Evolutionary conservation across 2,113 vertebrate species (phyloP).

Genomic region (Hypocryptadius cinnamomeus): DNA sequence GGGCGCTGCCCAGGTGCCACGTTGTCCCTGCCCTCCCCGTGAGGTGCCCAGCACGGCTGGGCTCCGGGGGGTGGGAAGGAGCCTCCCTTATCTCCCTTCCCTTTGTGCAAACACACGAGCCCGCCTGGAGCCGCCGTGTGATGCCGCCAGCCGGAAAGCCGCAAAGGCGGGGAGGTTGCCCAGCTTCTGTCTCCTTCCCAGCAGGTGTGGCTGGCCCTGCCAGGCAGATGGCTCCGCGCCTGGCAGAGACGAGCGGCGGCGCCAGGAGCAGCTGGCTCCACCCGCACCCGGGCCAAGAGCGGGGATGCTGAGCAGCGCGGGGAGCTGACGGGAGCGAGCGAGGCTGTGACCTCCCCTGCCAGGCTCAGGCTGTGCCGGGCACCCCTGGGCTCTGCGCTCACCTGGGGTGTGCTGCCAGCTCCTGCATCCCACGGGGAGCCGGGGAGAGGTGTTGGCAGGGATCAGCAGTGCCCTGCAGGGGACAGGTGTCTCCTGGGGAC

Average conservation of each 20-base stretch:
- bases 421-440: neutral
- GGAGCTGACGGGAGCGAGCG: neutral
- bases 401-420: neutral
- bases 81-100: neutral
- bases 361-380: neutral
- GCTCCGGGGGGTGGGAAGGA: neutral
- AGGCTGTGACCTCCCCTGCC: neutral
- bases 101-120: constrained; percentile 70
- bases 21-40: rapidly evolving
- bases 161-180: constrained; percentile 42
- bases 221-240: constrained; percentile 58
- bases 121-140: constrained; percentile 59
- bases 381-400: neutral
- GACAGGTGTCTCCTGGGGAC: neutral
- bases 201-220: constrained; percentile 56
- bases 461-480: rapidly evolving
- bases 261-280: constrained; percentile 57
- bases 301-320: neutral
- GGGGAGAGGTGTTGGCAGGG: neutral
- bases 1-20: rapidly evolving
- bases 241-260: constrained; percentile 32
- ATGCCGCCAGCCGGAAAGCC: constrained; percentile 53
- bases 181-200: constrained; percentile 61
- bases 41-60: rapidly evolving
- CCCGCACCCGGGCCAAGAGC: neutral